These are phyloP conservation scores for Ceyx melanurus DNA, from an alignment of 2,113 vertebrate genomes.

Conservation along the genomic window DNA sequence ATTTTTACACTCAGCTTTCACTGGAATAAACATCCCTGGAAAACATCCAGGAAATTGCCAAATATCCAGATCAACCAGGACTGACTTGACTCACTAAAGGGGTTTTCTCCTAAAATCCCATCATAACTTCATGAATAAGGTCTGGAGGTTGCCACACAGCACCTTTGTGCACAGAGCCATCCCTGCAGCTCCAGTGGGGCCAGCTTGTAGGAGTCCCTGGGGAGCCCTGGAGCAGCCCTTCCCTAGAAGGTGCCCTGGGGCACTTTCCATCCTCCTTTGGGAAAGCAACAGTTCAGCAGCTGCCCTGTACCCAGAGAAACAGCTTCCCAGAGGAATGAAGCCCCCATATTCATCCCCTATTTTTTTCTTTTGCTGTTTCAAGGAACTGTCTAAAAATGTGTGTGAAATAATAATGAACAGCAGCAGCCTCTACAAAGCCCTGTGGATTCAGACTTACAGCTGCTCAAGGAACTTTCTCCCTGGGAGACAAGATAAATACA, in stretches of 20 bases:
- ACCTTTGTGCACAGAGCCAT: neutral
- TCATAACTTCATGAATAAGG: neutral
- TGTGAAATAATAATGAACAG: neutral
- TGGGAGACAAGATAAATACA: neutral
- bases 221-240: neutral
- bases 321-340: neutral
- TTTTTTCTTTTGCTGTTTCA: neutral
- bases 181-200: neutral
- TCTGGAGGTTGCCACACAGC: neutral
- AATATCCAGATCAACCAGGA: neutral
- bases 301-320: neutral
- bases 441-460: neutral
- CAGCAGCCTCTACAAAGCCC: neutral
- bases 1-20: neutral
- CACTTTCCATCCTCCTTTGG: neutral
- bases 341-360: rapidly evolving
- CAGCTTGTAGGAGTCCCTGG: neutral
- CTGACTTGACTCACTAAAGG: neutral
- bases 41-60: neutral
- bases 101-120: neutral
- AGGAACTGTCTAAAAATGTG: neutral
- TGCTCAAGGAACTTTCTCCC: neutral
- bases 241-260: neutral
- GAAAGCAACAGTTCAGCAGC: neutral
- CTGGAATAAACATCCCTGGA: neutral